Evolutionary conservation across 2,113 vertebrate species (phyloP), one percentile per base, ranked within the genome.

Genomic region (Hyperoodon ampullatus): DNA sequence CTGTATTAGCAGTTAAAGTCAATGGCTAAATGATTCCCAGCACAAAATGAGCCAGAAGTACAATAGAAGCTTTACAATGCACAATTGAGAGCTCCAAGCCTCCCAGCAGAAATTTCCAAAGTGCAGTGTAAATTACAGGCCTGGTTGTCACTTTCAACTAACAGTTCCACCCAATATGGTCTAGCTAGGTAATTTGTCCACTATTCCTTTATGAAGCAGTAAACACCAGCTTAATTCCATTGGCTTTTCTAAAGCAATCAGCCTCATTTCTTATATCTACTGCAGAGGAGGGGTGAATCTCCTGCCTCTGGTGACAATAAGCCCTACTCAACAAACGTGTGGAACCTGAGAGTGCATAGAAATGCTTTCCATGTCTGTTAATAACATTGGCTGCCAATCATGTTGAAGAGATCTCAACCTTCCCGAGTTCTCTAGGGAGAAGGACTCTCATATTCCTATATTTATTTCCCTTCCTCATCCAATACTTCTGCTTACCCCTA

Each of bases 1-100:
- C 96, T 98, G 97, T 97, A 98, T 98, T 98, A 98, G 98, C 97
- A 97, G 98, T 98, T 98, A 97, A 97, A 98, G 97, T 98, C 98
- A 98, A 89, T 97, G 95, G 95, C 96, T 98, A 98, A 98, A 98
- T 55, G 97, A 98, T 98, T 97, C 98, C 96, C 92, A 89, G 96
- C 95, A 88, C 97, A 97, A 97, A 97, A 97, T n/a, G 94, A 98
- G 92, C 72, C 95, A 93, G 96, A 97, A 98, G 97, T 90, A 98
- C 98, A 98, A 98, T 97, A 66, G 97, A 71, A 97, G 87, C 60
- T 97, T 98, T 88, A 33, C 70, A 33, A 2, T 75, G 28, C 77
- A 92, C 63, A 75, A 95, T 95, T 96, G 96, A 98, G 93, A 53
- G 98, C 95, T 3, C 39, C 1, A 33, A 88, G 80, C 50, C 90